Base-by-base conservation (phyloP, 2,888 invertebrate species). In the Eumacrocentrus americanus region DNA sequence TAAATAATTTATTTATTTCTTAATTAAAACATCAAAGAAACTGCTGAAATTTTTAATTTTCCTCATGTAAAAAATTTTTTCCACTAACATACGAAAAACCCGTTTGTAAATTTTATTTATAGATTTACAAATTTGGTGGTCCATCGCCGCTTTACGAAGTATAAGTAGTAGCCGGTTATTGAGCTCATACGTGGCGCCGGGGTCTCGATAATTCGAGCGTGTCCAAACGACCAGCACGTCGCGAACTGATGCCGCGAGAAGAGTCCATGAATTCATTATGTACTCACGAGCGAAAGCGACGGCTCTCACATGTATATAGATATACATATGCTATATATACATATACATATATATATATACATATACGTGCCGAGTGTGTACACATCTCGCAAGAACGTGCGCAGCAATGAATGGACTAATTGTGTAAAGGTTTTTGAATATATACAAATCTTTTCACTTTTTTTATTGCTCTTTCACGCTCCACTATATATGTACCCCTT, bases 361-460 rank as follows among this genome's bases (percentile, higher is more conserved):
- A 61, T 51, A 58, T 48, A 64, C 67, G 47, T 35, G 42, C 44
- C 48, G 37, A 54, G 40, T 37, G 34, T 25, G 37, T 35, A 35
- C 37, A 35, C 34, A 48, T 11, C n/a, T n/a, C n/a, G 47, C 23
- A 42, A 55, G 29, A 9, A 29, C 29, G 29, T 47, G 38, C 42
- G 58, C 38, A 50, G 66, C 74, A 73, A 77, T 77, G 76, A 77
- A 77, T 77, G 75, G 72, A 67, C 73, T 75, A 75, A 77, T 77
- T 77, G 77, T 77, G 67, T 61, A 50, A 52, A 61, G 58, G 61
- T 63, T 62, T 64, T 59, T 61, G 51, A 46, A 59, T 60, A 53
- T 61, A 54, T 62, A 34, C 34, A 29, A 12, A 50, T 59, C 57
- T 14, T 47, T 35, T 46, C 50, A 29, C 53, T 58, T 51, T 60